Base-by-base conservation (phyloP, 2,797 vertebrate genomes). In the Ctenopoma kingsleyae region DNA sequence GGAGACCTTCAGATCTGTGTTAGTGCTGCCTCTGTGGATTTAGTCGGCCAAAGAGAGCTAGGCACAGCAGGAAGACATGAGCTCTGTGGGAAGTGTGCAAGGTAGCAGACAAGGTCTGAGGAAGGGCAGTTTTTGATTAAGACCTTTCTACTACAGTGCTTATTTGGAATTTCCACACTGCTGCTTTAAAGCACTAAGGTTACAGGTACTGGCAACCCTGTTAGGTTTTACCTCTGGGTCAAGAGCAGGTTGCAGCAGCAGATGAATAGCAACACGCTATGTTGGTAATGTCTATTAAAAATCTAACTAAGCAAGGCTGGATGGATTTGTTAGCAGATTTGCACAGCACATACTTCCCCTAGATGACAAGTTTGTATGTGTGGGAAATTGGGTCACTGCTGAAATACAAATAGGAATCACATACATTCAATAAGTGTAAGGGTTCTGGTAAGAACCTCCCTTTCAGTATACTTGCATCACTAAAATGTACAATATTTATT, bases 31-130 rank as follows among this genome's bases (percentile, higher is more conserved):
- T 90, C 86, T 68, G 77, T 82, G 69, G 90, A 84, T 92, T 88
- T 73, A 78, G 80, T 74, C 84, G 90, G 90, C 89, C 88, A 90
- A 90, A 84, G 89, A 78, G 85, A 92, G 88, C 65, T 46, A 71
- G 78, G 76, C 84, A 68, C 91, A 88, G 88, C 90, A 77, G 82
- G 90, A 71, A 40, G 66, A 54, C 73, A 79, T 76, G 78, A 83
- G 80, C 88, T 59, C 82, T 80, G 84, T 82, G 76, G 83, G 87
- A 87, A 83, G 59, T 80, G 76, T 67, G 81, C 83, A 81, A 72
- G 85, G 67, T 71, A 72, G 47, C 78, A 79, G 81, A 81, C 86
- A 84, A 88, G 88, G 86, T 87, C 79, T 74, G 40, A 57, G 48
- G 71, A 89, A 92, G 85, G 85, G 77, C 86, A 81, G 63, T 54